phyloP scores from a whole-genome alignment of 2,888 invertebrate species.

The Cryptophagus acutangulus region DNA sequence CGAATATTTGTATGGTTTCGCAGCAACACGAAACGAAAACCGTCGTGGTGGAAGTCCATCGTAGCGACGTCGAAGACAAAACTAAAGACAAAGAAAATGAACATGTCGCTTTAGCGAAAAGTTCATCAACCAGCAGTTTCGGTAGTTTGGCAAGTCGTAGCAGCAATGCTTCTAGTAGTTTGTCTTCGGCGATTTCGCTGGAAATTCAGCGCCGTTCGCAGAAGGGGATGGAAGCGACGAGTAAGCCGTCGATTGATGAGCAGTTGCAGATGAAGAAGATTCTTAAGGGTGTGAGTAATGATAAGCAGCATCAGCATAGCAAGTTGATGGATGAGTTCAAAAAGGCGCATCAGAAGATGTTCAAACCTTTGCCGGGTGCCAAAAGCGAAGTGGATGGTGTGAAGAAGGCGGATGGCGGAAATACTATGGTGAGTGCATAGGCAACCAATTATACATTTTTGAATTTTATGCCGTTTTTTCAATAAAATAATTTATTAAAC shows the following conservation, averaged over 20 bases:
- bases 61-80: slow-evolving; percentile 46
- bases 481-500: slow-evolving; percentile 8
- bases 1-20: slow-evolving; percentile 41
- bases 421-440: slow-evolving; percentile 22
- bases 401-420: slow-evolving; percentile 16
- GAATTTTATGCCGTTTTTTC: neutral
- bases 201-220: slow-evolving; percentile 62
- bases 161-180: slow-evolving; percentile 49
- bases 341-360: slow-evolving; percentile 84
- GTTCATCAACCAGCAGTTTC: slow-evolving; percentile 43
- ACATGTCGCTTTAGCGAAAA: slow-evolving; percentile 38
- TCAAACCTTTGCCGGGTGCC: slow-evolving; percentile 54
- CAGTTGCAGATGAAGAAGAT: slow-evolving; percentile 45
- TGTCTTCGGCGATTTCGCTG: slow-evolving; percentile 65
- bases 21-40: slow-evolving; percentile 57
- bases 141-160: slow-evolving; percentile 41
- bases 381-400: slow-evolving; percentile 20
- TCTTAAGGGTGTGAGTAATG: slow-evolving; percentile 53
- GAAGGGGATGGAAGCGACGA: too few species aligned
- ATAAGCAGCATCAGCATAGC: slow-evolving; percentile 65
- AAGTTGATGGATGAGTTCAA: slow-evolving; percentile 87
- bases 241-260: slow-evolving; percentile 43
- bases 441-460: slow-evolving; percentile 7
- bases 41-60: slow-evolving; percentile 73
- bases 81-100: slow-evolving; percentile 22